phyloP scores from a whole-genome alignment of 2,113 vertebrate species.

The Trachemys scripta region DNA sequence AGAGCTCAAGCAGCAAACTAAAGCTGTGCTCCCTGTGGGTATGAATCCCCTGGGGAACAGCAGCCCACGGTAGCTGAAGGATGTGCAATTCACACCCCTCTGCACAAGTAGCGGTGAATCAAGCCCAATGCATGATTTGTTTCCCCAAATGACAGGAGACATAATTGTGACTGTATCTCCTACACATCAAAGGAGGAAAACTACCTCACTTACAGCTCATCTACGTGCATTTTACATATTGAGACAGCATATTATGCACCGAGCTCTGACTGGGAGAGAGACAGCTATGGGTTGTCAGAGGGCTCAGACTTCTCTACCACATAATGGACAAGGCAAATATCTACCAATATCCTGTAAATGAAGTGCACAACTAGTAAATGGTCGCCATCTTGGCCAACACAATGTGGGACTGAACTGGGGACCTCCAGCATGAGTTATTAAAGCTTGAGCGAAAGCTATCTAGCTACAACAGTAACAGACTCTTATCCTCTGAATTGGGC shows the following conservation, averaged over 20 bases:
- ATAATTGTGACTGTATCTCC: background rate
- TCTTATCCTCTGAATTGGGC: background rate
- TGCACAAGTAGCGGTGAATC: background rate
- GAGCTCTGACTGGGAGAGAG: background rate
- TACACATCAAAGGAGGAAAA: background rate
- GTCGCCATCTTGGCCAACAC: background rate
- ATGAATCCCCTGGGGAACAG: background rate
- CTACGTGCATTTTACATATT: background rate
- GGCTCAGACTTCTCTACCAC: background rate
- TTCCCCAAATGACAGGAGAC: background rate
- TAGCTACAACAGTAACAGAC: background rate
- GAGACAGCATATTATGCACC: background rate
- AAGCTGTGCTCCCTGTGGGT: background rate
- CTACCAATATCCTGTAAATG: background rate
- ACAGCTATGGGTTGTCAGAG: background rate
- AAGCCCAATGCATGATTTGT: background rate
- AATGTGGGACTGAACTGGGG: background rate
- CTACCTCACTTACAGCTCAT: background rate
- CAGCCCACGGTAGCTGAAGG: background rate
- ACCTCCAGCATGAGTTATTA: background rate
- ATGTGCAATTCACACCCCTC: rapidly evolving
- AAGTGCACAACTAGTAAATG: background rate
- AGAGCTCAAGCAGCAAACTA: background rate
- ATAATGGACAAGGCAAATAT: background rate
- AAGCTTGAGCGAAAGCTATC: background rate